These are phyloP conservation scores for Dorcus hopei DNA, from an alignment of 2,888 invertebrate genomes.

Conservation along the genomic window DNA sequence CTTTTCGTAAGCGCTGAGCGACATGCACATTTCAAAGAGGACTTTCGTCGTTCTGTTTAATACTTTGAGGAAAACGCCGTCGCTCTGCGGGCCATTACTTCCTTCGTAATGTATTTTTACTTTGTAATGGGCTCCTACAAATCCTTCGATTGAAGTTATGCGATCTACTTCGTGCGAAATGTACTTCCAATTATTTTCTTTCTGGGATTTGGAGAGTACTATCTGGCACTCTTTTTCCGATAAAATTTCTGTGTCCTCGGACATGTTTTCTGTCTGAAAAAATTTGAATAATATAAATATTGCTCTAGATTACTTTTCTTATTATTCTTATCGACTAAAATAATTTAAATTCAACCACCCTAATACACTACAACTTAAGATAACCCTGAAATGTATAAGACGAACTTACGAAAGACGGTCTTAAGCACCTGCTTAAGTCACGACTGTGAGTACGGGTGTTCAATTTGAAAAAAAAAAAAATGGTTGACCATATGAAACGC, in stretches of 20 bases:
- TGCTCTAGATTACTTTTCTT: too few species aligned
- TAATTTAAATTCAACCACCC: too few species aligned
- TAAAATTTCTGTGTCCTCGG: neutral
- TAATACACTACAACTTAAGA: too few species aligned
- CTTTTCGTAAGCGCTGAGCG: slow-evolving; percentile 33
- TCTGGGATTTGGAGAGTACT: slow-evolving; percentile 17
- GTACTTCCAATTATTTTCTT: slow-evolving; percentile 12
- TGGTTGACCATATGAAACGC: too few species aligned
- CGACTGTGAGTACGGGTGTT: too few species aligned
- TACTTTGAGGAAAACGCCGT: slow-evolving; percentile 32
- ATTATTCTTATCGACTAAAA: too few species aligned
- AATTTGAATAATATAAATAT: neutral
- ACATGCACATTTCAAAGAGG: slow-evolving; percentile 27
- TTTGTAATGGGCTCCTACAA: slow-evolving; percentile 26
- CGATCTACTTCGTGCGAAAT: slow-evolving; percentile 16
- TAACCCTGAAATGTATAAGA: too few species aligned
- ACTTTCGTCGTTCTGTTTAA: slow-evolving; percentile 25
- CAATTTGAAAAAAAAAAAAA: too few species aligned
- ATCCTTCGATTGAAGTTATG: slow-evolving; percentile 25
- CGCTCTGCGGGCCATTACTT: slow-evolving; percentile 3
- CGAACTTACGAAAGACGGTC: too few species aligned
- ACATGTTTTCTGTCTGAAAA: neutral
- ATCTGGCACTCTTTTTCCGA: slow-evolving; percentile 19
- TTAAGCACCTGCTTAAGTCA: too few species aligned
- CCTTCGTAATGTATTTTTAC: slow-evolving; percentile 21